Evolutionary conservation across 1,140 invertebrate species (phyloP).

Genomic region (Colletes gigas): DNA sequence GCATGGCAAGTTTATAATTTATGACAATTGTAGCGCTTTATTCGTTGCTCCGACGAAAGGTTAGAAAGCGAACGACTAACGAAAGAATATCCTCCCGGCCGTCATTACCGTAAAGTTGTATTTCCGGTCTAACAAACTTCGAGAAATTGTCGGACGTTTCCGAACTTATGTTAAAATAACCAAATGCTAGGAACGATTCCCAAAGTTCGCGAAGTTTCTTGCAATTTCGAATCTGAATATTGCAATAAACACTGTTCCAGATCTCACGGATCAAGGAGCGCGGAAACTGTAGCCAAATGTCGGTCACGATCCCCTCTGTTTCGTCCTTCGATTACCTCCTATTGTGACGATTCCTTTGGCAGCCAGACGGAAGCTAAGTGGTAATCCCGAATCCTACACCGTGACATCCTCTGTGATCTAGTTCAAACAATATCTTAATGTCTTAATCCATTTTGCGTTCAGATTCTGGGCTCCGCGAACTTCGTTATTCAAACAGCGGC

Average conservation of each 20-base stretch:
- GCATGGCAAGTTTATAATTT: too few species aligned
- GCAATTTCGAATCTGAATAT: not conserved
- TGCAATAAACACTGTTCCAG: not conserved
- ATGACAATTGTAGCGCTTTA: too few species aligned
- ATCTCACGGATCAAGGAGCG: not conserved
- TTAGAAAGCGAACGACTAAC: too few species aligned
- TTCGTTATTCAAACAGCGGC: conserved; percentile 7
- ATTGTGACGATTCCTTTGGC: conserved; percentile 30
- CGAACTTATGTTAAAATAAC: too few species aligned
- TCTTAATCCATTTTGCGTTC: conserved; percentile 38
- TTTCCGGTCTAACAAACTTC: too few species aligned
- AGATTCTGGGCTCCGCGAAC: conserved; percentile 28
- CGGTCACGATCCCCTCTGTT: not conserved
- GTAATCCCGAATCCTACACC: conserved; percentile 14
- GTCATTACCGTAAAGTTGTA: too few species aligned
- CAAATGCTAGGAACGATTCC: too few species aligned
- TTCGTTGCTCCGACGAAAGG: too few species aligned
- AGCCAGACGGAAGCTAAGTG: conserved; percentile 26
- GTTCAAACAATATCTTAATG: conserved; percentile 46
- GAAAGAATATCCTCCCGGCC: too few species aligned
- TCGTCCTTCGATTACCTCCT: conserved; percentile 30
- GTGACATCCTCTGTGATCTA: conserved; percentile 9
- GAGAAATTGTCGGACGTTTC: too few species aligned
- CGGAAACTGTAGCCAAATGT: not conserved
- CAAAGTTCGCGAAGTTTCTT: not conserved